Conservation (phyloP, 2,113 vertebrate species). For the Aleadryas rufinucha region DNA sequence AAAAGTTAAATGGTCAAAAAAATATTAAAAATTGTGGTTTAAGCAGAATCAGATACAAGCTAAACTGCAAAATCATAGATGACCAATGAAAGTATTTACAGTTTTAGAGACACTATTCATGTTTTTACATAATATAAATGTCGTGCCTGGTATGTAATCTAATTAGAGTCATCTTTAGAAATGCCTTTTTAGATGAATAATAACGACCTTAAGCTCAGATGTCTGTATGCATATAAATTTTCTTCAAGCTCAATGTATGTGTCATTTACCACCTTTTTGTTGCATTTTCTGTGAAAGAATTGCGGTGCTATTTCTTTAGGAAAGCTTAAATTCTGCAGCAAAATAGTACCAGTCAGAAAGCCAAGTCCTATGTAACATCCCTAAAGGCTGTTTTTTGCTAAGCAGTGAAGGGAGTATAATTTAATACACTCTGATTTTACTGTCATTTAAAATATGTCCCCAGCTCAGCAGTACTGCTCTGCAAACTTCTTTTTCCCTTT, state of each 20-base stretch:
- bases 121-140: not conserved
- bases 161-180: not conserved
- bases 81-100: not conserved
- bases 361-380: not conserved
- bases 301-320: not conserved
- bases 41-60: not conserved
- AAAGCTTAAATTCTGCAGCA: not conserved
- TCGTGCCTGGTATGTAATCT: not conserved
- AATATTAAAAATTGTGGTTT: not conserved
- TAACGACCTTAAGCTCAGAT: not conserved
- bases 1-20: not conserved
- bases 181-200: not conserved
- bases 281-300: not conserved
- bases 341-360: conserved; percentile 21
- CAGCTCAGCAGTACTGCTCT: not conserved
- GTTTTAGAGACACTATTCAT: not conserved
- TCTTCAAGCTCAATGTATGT: not conserved
- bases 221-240: not conserved
- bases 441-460: conserved; percentile 37
- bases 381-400: not conserved
- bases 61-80: not conserved
- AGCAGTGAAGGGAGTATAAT: conserved; percentile 3
- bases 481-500: not conserved
- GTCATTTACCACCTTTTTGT: not conserved
- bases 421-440: conserved; percentile 22